A percentile compares a stretch with the other conserved stretches of the same genome.
Conservation (phyloP, 1,140 invertebrate genomes). For the Euglossa dilemma region DNA sequence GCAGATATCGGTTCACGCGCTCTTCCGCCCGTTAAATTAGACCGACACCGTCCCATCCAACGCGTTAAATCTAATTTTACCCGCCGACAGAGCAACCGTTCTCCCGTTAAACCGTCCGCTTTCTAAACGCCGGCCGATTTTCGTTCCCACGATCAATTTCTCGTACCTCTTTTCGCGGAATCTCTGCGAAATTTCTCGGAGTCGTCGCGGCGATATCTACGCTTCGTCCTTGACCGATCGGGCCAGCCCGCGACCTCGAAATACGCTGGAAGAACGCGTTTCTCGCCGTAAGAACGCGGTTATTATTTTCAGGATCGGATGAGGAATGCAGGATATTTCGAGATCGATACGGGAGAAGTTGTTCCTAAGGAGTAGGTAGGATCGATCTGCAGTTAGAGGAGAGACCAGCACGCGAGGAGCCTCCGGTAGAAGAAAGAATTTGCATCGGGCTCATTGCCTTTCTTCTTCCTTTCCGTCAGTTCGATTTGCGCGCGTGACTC, state of each 20-base stretch:
- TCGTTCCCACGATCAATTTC: too few relatives aligned
- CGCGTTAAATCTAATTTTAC: too few relatives aligned
- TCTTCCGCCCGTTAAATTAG: not conserved
- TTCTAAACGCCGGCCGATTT: too few relatives aligned
- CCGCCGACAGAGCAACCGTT: too few relatives aligned
- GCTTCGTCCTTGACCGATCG: too few relatives aligned
- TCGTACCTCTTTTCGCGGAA: too few relatives aligned
- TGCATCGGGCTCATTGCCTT: conserved; percentile 30
- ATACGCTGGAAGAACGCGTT: too few relatives aligned
- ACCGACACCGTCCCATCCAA: too few relatives aligned
- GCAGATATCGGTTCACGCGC: not conserved
- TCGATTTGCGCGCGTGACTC: conserved; percentile 26
- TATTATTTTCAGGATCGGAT: conserved; percentile 3
- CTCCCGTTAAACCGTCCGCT: too few relatives aligned
- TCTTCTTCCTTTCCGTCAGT: not conserved
- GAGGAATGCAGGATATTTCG: conserved; percentile 11
- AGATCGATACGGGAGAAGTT: conserved; percentile 49
- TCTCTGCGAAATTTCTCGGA: too few relatives aligned
- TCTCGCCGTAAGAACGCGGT: not conserved
- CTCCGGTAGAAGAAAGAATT: conserved; percentile 38
- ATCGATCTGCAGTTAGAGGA: conserved; percentile 44
- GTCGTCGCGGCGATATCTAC: too few relatives aligned
- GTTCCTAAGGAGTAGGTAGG: conserved; percentile 43
- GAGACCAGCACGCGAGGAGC: conserved; percentile 28
- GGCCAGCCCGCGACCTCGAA: too few relatives aligned